Evolutionary conservation across 2,113 vertebrate species (phyloP), one percentile per base, ranked within the genome.

Genomic region (Paracanthobrama guichenoti): DNA sequence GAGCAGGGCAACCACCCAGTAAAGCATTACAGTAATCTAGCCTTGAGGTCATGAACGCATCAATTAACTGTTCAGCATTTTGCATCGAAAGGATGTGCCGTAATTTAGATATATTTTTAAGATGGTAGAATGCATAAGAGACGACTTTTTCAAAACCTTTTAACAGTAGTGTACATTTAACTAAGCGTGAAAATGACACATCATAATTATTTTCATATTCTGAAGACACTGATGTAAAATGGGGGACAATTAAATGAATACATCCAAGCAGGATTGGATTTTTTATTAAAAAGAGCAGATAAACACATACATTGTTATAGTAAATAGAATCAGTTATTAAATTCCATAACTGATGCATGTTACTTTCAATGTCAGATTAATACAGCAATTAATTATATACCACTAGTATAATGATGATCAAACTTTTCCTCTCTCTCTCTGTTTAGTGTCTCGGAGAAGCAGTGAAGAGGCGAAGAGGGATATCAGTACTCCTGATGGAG

Each of bases 391-490:
- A 8, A 16, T 64, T 64, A 16, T 28, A 6, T 31, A 16, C 13
- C 26, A 14, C 28, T 31, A 16, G 28, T 28, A 14, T 64, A 64
- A 18, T 4, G 12, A 35, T 82, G 3, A 57, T 39, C 35, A 59
- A 28, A 20, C n/a, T 13, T 73, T 46, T 24, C 22, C 18, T 44
- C 5, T 35, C n/a, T 53, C 28, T n/a, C 2, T 50, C 83, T 79
- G 80, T 62, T 81, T 50, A 96, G 96, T 95, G 7, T 95, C 96
- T 85, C 94, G 95, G 46, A 93, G 96, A 81, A 96, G 95, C 53
- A 96, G 95, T 83, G 96, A 97, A 86, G 96, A 97, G 88, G 92
- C 95, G 72, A 96, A 96, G 60, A 90, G 96, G 20, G 96, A 96
- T 77, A 95, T 97, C 71, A 93, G 94, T 0, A 94, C 95, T 1